Evolutionary conservation across 2,797 vertebrate genomes (phyloP).

Genomic region (Karalla daura): DNA sequence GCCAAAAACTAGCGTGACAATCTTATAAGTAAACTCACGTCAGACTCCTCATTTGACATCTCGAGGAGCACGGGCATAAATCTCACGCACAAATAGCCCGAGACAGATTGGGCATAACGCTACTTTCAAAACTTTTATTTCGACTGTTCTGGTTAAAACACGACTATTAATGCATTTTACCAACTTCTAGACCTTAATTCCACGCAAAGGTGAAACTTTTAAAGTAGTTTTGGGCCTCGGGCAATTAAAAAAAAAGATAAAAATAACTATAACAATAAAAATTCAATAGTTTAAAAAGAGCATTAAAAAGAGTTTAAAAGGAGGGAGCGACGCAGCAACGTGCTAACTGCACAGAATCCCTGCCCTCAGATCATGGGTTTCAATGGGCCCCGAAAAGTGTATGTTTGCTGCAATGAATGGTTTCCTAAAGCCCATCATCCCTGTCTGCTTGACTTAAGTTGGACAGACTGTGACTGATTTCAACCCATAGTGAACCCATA

Average conservation of each 20-base stretch:
- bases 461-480: conserved; percentile 75
- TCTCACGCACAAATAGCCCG: too few species aligned
- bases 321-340: conserved; percentile 13
- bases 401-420: conserved; percentile 62
- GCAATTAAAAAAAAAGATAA: not conserved
- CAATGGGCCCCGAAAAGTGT: conserved; percentile 60
- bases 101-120: too few species aligned
- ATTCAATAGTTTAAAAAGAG: not conserved
- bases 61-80: too few species aligned
- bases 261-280: not conserved
- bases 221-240: not conserved
- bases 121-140: too few species aligned
- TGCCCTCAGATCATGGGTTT: conserved; percentile 55
- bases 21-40: not conserved
- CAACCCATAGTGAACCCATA: conserved; percentile 63
- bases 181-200: not conserved
- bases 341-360: conserved; percentile 26
- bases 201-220: not conserved
- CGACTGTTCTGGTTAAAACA: too few species aligned
- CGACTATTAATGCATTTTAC: not conserved
- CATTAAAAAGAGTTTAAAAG: not conserved
- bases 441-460: conserved; percentile 65
- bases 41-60: too few species aligned
- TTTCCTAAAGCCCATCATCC: conserved; percentile 70
- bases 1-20: not conserved